Conservation (phyloP, 2,113 vertebrate species). For the Brienomyrus longianalis region DNA sequence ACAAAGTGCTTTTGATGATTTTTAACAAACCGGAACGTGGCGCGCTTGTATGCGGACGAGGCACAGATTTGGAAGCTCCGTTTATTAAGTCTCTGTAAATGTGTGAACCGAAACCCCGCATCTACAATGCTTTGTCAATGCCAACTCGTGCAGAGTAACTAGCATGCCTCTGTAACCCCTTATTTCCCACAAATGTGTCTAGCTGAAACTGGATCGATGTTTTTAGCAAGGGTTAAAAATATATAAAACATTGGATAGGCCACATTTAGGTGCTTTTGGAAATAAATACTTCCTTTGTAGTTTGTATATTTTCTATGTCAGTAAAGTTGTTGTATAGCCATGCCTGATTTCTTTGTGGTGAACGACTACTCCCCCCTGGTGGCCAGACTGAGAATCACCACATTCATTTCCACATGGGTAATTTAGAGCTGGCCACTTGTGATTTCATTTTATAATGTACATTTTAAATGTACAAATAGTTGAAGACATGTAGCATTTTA, state of each 20-base stretch:
- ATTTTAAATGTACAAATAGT: not conserved
- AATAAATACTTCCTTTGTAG: constrained; percentile 39
- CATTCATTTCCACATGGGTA: not conserved
- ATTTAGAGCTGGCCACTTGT: not conserved
- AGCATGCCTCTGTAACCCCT: constrained; percentile 50
- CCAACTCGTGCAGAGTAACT: constrained; percentile 41
- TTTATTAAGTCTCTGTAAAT: constrained; percentile 39
- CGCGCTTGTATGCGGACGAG: constrained; percentile 46
- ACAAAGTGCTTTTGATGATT: constrained; percentile 47
- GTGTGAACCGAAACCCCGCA: constrained; percentile 39
- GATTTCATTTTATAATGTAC: not conserved
- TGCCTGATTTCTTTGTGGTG: not conserved
- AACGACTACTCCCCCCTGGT: not conserved
- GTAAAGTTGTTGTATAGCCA: constrained; percentile 5
- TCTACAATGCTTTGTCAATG: constrained; percentile 44
- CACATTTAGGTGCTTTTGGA: constrained; percentile 51
- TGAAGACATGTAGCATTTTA: not conserved
- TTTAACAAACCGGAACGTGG: constrained; percentile 41
- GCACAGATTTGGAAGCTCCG: constrained; percentile 47
- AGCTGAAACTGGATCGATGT: constrained; percentile 36
- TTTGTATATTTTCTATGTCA: constrained; percentile 23
- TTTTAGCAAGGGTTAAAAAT: constrained; percentile 33
- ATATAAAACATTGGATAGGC: constrained; percentile 37
- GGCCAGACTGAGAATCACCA: not conserved
- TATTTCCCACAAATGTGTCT: constrained; percentile 25